Conservation (phyloP, 2,113 vertebrate species). For the Apus apus region DNA sequence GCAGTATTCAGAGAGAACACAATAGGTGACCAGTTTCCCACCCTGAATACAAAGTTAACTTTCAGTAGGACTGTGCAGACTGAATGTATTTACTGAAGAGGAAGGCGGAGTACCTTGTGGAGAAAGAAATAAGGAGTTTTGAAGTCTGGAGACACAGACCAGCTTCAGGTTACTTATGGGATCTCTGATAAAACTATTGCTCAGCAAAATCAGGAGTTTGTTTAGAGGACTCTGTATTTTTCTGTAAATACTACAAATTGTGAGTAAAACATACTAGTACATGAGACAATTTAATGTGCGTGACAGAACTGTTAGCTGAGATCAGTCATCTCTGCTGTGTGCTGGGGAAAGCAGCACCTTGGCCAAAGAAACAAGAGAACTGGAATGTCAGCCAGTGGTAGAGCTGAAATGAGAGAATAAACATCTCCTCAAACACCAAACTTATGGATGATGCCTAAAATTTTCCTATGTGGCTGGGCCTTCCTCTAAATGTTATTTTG, state of each 20-base stretch:
- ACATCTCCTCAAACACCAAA: background rate
- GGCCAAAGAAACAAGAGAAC: background rate
- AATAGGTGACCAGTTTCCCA: background rate
- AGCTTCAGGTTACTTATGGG: background rate
- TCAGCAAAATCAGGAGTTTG: background rate
- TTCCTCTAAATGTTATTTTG: background rate
- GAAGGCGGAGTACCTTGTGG: background rate
- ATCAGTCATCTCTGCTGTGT: background rate
- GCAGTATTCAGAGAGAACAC: background rate
- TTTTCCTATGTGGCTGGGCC: background rate
- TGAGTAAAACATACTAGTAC: background rate
- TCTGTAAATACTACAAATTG: background rate
- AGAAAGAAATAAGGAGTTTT: background rate
- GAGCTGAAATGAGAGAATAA: background rate
- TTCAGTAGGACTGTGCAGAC: background rate
- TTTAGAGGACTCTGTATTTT: background rate
- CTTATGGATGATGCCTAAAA: background rate
- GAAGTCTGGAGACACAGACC: background rate
- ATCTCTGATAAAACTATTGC: background rate
- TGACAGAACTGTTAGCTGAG: background rate
- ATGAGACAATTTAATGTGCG: background rate
- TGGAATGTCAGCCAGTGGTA: background rate
- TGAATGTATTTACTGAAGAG: background rate
- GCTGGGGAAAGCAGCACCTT: background rate
- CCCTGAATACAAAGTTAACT: background rate